Evolutionary conservation across 2,888 invertebrate genomes (phyloP), one percentile per base, ranked within the genome.

Genomic region (Parelbella ahira): DNA sequence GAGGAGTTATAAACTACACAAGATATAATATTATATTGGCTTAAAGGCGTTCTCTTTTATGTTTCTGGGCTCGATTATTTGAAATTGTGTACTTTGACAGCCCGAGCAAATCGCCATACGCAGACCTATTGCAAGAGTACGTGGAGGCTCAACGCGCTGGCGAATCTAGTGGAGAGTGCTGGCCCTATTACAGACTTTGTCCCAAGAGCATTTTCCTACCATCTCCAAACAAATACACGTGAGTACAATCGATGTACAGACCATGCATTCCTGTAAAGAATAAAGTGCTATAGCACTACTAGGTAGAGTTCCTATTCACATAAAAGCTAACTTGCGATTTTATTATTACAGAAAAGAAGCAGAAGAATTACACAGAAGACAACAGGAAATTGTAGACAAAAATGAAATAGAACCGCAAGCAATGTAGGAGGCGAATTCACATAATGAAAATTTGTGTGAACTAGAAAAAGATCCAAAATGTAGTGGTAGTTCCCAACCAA

Each of bases 151-250:
- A 96, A 73, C 90, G 90, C 44, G 91, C 93, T 3, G 95, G 95
- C 0, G 91, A 91, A 58, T 90, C 91, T 0, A 90, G 90, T 1
- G 93, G 94, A 3, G 95, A 96, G 73, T 96, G 96, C 68, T 95
- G 94, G 91, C 94, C 93, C 0, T 96, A 95, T 68, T 93, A 93
- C 77, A 91, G 93, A 62, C 90, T 91, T 34, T 96, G 96, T 60
- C 93, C 95, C 7, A 94, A 93, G 74, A 95, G 95, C 37, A 87
- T 96, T 34, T 96, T 96, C 67, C 79, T 89, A 48, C 81, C 90
- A 10, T 71, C 89, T 1, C 60, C 67, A 3, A 88, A 87, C 50
- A 88, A 88, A 66, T 88, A 88, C 58, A 69, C 88, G 88, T 88
- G 60, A 78, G 88, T 78, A 21, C 3, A 28, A 10, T 5, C 4